These are phyloP conservation scores for Toxotes chatareus DNA, from an alignment of 2,113 vertebrate genomes.

Conservation along the genomic window DNA sequence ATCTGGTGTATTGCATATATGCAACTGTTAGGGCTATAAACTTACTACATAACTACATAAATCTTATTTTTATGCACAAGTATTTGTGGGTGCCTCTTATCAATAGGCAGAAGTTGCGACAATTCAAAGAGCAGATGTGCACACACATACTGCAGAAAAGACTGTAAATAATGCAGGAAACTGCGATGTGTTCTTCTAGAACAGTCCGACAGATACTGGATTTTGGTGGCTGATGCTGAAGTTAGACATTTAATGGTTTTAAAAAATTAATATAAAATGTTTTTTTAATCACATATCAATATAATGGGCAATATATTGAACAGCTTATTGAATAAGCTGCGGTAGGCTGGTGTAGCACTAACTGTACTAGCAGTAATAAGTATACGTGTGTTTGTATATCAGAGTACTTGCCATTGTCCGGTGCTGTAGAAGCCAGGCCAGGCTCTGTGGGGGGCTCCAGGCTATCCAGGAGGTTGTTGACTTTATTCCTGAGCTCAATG, in stretches of 20 bases:
- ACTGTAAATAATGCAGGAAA: not conserved
- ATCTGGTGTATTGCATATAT: not conserved
- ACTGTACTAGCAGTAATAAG: too few species aligned
- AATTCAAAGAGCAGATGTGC: not conserved
- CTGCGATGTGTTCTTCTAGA: not conserved
- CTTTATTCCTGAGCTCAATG: slow-evolving; percentile 98
- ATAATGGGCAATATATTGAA: too few species aligned
- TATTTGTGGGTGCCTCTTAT: not conserved
- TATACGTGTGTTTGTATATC: not conserved
- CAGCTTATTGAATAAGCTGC: too few species aligned
- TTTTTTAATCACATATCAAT: too few species aligned
- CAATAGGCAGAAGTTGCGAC: not conserved
- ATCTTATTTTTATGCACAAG: not conserved
- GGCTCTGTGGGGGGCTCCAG: slow-evolving; percentile 94
- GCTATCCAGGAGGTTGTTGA: slow-evolving; percentile 95
- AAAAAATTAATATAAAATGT: too few species aligned
- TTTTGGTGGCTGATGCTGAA: not conserved
- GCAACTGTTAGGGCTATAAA: not conserved
- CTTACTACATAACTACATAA: too few species aligned
- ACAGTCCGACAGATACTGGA: not conserved
- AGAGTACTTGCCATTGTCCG: slow-evolving; percentile 86
- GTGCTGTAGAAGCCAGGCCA: slow-evolving; percentile 87
- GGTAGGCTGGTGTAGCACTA: not conserved
- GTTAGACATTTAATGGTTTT: not conserved
- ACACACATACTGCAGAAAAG: not conserved